Evolutionary conservation across 2,888 invertebrate genomes (phyloP), one percentile per base, ranked within the genome.

Genomic region (Drosophila buzzatii): DNA sequence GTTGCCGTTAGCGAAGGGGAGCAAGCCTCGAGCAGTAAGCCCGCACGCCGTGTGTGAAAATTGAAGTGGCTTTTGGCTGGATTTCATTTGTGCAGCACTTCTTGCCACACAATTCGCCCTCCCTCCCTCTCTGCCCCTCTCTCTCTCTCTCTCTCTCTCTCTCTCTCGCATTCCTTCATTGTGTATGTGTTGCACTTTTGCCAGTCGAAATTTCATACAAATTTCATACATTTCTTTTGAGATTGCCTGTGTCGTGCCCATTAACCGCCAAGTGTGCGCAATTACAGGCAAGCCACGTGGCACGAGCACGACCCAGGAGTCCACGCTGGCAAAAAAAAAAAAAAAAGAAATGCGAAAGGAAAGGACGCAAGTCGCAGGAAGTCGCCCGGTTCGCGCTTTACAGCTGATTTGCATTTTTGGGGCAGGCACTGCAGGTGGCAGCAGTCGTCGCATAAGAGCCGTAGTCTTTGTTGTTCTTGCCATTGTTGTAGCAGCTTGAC

Each of bases 321-420:
- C 60, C 63, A 62, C 12, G 27, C 55, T 27, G 41, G 7, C n/a
- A 18, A 18, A n/a, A 41, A 55, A n/a, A 55, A 52, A 5, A 35
- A 51, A 3, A 20, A 35, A 23, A 20, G 9, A 23, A 2, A 27
- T 39, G 16, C 27, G 20, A 41, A 41, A 41, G 41, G 37, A 44
- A 57, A 35, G 44, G 57, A 57, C 49, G 47, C 20, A 41, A 18
- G 64, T 61, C 56, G 41, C 52, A 69, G 75, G 80, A 79, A 71
- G 73, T 61, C 66, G 74, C 63, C 49, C 60, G 77, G 66, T 68
- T 71, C 67, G 72, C 73, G 80, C 78, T 76, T 86, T 79, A 77
- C 89, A 86, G 85, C 82, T 90, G 90, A 86, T 86, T 86, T 86
- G 86, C 90, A 89, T 86, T 86, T 86, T 89, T 75, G 76, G 75